Evolutionary conservation across 2,888 invertebrate species (phyloP), one percentile per base, ranked within the genome.

Genomic region (Chymomyza procnemis): DNA sequence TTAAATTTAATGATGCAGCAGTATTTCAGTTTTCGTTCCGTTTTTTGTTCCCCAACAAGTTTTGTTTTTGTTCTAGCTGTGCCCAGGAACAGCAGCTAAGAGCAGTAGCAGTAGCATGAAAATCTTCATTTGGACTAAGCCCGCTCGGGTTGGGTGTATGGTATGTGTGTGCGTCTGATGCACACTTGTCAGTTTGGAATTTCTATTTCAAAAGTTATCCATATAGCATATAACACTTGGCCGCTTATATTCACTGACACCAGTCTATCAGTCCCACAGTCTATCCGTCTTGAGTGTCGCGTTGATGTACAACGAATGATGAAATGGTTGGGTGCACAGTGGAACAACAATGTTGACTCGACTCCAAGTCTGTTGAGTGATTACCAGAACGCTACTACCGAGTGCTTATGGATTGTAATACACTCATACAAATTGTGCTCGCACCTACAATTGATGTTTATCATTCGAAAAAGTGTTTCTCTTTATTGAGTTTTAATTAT

Each of bases 1-100:
- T 91, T 91, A 91, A 91, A 91, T 91, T 91, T 91, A 91, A 91
- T 90, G 91, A 90, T 89, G 89, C 89, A 90, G 90, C 90, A 90
- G 90, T 91, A 91, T 91, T 91, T 91, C 90, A 91, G 90, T 90
- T 90, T 89, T 88, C 83, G 87, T 88, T 89, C 80, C 79, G 79
- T 78, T 88, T 77, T 66, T 57, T 59, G 67, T 69, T 69, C 58
- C 41, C 64, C 26, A 22, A n/a, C 21, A 46, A 50, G 50, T 19
- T 63, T 66, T 64, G 69, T 78, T 86, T 83, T 86, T 80, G 81
- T 76, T 86, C 79, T 87, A 83, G 84, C 60, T 66, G 84, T 58
- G 64, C 67, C 46, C 12, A 18, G 48, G 14, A 26, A 26, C 55
- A 58, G 64, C 9, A 50, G 50, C 21, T 41, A 58, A 5, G 12